A percentile compares a stretch with the other conserved stretches of the same genome.
These are phyloP conservation scores for Enteromius afrohamiltoni DNA, from an alignment of 2,797 vertebrate genomes.

Conservation along the genomic window DNA sequence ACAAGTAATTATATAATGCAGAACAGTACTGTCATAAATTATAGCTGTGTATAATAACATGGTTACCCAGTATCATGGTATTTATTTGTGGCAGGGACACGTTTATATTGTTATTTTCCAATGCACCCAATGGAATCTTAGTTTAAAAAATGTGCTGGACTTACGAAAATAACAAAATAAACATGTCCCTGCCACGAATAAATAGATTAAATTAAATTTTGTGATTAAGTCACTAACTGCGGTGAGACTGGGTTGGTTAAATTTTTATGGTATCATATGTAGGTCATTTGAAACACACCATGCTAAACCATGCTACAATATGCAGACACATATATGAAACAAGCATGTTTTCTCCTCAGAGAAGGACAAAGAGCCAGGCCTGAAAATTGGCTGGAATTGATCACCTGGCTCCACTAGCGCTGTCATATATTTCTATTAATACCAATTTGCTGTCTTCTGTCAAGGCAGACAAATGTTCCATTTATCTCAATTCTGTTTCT, in stretches of 20 bases:
- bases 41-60: background rate
- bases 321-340: conserved; percentile 1
- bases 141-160: no score
- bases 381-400: conserved; percentile 42
- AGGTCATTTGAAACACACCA: conserved; percentile 39
- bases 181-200: no score
- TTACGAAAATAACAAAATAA: no score
- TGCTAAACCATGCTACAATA: background rate
- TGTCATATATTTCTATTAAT: conserved; percentile 58
- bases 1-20: background rate
- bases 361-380: background rate
- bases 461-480: conserved; percentile 39
- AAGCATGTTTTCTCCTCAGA: conserved; percentile 1
- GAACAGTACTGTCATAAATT: background rate
- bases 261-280: conserved; percentile 12
- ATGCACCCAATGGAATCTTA: no score
- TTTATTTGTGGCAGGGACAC: no score
- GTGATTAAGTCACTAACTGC: no score
- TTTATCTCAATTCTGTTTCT: conserved; percentile 55
- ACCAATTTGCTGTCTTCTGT: conserved; percentile 49
- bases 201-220: no score
- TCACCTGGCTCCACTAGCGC: conserved; percentile 27
- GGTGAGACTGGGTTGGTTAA: no score
- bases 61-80: background rate
- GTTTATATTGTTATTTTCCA: no score